These are phyloP conservation scores for Drosophila baimaii DNA, from an alignment of 1,140 invertebrate genomes.

Conservation along the genomic window DNA sequence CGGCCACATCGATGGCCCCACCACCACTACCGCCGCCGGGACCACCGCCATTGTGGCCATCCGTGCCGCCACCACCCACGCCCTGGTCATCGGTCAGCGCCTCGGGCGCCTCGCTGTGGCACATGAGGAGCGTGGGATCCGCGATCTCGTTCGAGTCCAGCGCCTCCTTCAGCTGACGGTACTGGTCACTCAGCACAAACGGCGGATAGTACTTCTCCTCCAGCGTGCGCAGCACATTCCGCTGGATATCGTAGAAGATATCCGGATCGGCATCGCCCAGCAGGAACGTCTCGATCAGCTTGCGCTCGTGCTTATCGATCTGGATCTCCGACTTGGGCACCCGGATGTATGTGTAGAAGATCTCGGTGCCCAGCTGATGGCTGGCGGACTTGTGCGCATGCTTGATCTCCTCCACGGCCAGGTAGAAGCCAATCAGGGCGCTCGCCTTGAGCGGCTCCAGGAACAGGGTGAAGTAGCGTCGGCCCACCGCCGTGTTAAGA, in stretches of 20 bases:
- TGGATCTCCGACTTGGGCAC: constrained; percentile 91
- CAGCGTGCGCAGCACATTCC: constrained; percentile 90
- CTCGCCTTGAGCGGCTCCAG: constrained; percentile 92
- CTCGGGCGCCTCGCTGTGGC: constrained; percentile 40
- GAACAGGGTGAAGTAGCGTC: constrained; percentile 91
- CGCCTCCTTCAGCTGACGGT: constrained; percentile 90
- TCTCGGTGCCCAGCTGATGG: constrained; percentile 95
- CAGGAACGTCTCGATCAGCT: constrained; percentile 94
- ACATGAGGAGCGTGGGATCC: constrained; percentile 79
- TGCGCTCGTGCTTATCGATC: constrained; percentile 85
- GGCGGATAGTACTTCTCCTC: constrained; percentile 95
- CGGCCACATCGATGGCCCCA: constrained; percentile 87
- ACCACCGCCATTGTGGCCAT: constrained; percentile 51
- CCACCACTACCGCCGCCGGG: constrained; percentile 78
- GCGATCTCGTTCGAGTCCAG: constrained; percentile 88
- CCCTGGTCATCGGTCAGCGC: constrained; percentile 75
- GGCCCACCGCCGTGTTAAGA: constrained; percentile 89
- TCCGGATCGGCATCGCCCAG: constrained; percentile 92
- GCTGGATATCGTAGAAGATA: constrained; percentile 94
- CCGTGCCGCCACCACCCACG: constrained; percentile 61
- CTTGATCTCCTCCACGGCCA: constrained; percentile 93
- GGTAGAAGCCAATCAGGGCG: constrained; percentile 93
- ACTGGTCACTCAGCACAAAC: constrained; percentile 93
- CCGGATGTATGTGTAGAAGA: constrained; percentile 94
- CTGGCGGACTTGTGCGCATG: constrained; percentile 89